Conservation (phyloP, 2,888 invertebrate genomes). For the Synergus umbraculus region DNA sequence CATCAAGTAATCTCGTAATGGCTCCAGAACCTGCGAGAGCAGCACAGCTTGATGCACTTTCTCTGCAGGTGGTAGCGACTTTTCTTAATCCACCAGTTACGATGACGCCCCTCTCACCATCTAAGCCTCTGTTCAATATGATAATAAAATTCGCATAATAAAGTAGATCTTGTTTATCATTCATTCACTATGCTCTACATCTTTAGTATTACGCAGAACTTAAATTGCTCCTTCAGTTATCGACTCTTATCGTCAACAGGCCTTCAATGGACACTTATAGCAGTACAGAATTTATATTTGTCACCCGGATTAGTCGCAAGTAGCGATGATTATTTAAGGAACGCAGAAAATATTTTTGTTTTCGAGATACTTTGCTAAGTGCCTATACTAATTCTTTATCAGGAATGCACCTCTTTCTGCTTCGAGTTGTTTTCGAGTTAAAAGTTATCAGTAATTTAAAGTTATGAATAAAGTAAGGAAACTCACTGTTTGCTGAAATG, state of each 20-base stretch:
- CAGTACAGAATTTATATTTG: background rate
- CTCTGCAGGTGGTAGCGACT: conserved; percentile 74
- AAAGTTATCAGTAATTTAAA: background rate
- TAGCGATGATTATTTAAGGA: background rate
- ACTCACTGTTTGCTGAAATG: conserved; percentile 80
- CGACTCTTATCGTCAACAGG: background rate
- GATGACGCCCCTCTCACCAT: conserved; percentile 66
- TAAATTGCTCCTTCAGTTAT: background rate
- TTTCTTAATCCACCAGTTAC: conserved; percentile 72
- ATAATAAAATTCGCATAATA: conserved; percentile 29
- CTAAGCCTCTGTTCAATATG: conserved; percentile 63
- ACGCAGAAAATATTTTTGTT: conserved; percentile 8
- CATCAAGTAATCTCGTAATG: conserved; percentile 74
- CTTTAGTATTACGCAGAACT: background rate
- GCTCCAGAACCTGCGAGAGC: conserved; percentile 75
- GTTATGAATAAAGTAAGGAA: conserved; percentile 1
- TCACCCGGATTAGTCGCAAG: background rate
- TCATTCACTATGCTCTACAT: conserved; percentile 16
- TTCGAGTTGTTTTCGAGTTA: background rate
- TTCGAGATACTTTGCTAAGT: background rate
- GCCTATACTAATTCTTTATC: background rate
- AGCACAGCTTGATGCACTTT: conserved; percentile 76
- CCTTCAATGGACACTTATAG: conserved; percentile 2
- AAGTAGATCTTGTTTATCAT: conserved; percentile 16
- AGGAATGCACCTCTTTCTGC: background rate